Evolutionary conservation across 1,140 invertebrate species (phyloP).

Genomic region (Lethrus apterus): DNA sequence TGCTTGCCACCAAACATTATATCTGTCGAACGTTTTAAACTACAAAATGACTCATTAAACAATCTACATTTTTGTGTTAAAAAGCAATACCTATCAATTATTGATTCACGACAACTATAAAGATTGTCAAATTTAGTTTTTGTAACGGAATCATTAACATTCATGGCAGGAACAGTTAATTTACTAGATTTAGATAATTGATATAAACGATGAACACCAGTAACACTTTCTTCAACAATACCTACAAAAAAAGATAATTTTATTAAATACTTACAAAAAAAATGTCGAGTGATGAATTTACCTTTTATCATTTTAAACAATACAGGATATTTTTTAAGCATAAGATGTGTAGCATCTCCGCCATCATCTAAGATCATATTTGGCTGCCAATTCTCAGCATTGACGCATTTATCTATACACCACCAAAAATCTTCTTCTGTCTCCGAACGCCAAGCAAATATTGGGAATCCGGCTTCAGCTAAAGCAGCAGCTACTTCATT

Average conservation of each 20-base stretch:
- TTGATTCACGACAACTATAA: slow-evolving; percentile 84
- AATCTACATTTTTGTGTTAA: too few species aligned
- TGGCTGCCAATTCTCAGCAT: slow-evolving; percentile 91
- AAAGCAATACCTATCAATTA: slow-evolving; percentile 83
- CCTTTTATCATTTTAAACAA: slow-evolving; percentile 95
- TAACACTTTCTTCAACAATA: slow-evolving; percentile 97
- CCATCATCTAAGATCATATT: slow-evolving; percentile 99
- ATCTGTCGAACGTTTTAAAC: slow-evolving; percentile 88
- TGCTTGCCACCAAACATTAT: slow-evolving; percentile 98
- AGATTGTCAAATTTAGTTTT: slow-evolving; percentile 99
- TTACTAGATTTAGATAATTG: slow-evolving; percentile 93
- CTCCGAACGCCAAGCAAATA: slow-evolving; percentile 94
- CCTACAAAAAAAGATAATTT: slow-evolving; percentile 47
- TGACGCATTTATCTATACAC: slow-evolving; percentile 93
- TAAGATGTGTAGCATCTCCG: slow-evolving; percentile 92
- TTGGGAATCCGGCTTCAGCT: slow-evolving; percentile 79
- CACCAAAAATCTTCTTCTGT: slow-evolving; percentile 98
- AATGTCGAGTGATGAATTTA: slow-evolving; percentile 36
- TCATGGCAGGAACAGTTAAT: slow-evolving; percentile 96
- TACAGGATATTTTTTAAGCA: slow-evolving; percentile 93
- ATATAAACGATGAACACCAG: slow-evolving; percentile 93
- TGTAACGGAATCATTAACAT: slow-evolving; percentile 97
- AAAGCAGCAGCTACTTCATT: slow-evolving; percentile 97
- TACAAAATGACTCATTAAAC: slow-evolving; percentile 17
- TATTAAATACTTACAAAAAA: slow-evolving; percentile 1